Evolutionary conservation across 1,140 invertebrate genomes (phyloP), one percentile per base, ranked within the genome.

Genomic region (Apis laboriosa): DNA sequence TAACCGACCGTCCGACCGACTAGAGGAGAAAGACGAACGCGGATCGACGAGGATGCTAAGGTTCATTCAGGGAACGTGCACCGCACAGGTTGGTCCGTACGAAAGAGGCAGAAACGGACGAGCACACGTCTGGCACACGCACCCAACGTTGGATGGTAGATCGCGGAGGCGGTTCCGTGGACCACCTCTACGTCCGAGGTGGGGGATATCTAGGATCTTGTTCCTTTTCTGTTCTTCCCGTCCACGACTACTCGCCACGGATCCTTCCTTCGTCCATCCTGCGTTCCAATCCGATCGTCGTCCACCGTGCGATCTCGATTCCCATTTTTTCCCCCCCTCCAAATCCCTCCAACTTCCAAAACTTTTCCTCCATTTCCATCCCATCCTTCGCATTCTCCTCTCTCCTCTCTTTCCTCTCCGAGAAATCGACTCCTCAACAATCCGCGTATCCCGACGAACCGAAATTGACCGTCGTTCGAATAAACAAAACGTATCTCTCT

Each of bases 91-190:
- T 91, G 90, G 89, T 84, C 84, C 84, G 72, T 28, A 86, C 87
- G 85, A 90, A 89, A 87, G 88, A 88, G 89, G 83, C 85, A 88
- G 84, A 88, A 86, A 86, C 86, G 76, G 34, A 73, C 63, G 84
- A 86, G 82, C 90, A 86, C 84, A 87, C 88, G 85, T 91, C 88
- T 88, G 87, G 90, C 89, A 91, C 91, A 91, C 88, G 87, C 83
- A 80, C 75, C 58, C 78, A 88, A 88, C 86, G 77, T 74, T 85
- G 86, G 87, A 84, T 89, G 89, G 90, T 86, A 88, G 84, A 90
- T 88, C 89, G 88, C 78, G 89, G 91, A 91, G 91, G 91, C 91
- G 91, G 91, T 93, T 92, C 92, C 90, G 91, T 92, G 92, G 91
- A 93, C 92, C 91, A 92, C 92, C 92, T 82, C 80, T 93, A 90